Percentiles rank a stretch among this genome's conserved stretches.
Evolutionary conservation across 2,888 invertebrate genomes (phyloP).

Genomic region (Tineola bisselliella): DNA sequence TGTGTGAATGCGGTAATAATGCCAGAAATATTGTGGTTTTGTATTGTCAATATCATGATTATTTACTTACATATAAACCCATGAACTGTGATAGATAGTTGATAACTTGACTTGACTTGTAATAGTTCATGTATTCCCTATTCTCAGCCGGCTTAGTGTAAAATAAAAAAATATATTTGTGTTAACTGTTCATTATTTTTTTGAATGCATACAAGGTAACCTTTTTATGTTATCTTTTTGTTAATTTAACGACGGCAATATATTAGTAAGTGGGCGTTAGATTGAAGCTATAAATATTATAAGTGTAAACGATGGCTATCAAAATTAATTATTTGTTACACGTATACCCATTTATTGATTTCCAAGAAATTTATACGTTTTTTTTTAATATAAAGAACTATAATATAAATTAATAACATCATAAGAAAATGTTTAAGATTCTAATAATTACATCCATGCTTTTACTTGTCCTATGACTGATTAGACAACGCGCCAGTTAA

Average conservation of each 20-base stretch:
- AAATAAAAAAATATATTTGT: neutral
- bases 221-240: neutral
- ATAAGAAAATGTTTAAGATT: neutral
- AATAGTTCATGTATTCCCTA: too few species aligned
- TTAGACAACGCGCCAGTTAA: too few species aligned
- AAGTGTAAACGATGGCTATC: constrained; percentile 38
- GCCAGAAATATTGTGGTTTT: too few species aligned
- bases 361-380: constrained; percentile 13
- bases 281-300: constrained; percentile 38
- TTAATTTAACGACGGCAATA: constrained; percentile 1
- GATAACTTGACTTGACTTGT: too few species aligned
- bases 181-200: neutral
- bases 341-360: constrained; percentile 44
- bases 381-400: neutral
- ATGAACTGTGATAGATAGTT: too few species aligned
- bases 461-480: too few species aligned
- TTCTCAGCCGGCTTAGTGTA: too few species aligned
- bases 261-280: constrained; percentile 30
- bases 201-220: neutral
- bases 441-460: too few species aligned
- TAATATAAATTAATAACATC: neutral
- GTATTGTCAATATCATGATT: too few species aligned
- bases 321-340: constrained; percentile 46
- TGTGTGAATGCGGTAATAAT: neutral
- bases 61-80: too few species aligned